phyloP scores from a whole-genome alignment of 2,113 vertebrate genomes.

The Erythrolamprus reginae region DNA sequence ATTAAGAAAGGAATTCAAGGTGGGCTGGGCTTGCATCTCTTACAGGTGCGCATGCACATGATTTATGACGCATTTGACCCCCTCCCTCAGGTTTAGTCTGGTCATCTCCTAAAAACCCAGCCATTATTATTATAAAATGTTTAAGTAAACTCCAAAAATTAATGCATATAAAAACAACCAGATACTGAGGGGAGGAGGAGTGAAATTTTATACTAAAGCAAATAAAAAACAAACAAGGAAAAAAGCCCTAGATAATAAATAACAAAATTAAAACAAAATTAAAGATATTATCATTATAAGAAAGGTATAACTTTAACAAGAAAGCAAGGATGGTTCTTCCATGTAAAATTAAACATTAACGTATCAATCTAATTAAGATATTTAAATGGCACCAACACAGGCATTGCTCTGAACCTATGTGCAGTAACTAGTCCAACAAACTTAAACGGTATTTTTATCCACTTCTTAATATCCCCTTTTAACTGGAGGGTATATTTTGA shows the following conservation, averaged over 20 bases:
- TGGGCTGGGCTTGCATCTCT: neutral
- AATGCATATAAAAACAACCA: neutral
- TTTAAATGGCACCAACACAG: neutral
- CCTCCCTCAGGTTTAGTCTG: neutral
- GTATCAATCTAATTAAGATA: neutral
- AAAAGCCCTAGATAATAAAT: neutral
- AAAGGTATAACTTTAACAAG: neutral
- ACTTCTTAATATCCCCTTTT: neutral
- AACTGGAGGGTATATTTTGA: neutral
- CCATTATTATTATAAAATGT: neutral
- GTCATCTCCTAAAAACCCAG: neutral
- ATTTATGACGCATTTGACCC: neutral
- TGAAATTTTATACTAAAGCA: neutral
- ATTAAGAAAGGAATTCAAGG: neutral
- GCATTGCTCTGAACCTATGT: neutral
- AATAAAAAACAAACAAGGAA: neutral
- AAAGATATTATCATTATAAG: neutral
- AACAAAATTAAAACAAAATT: neutral
- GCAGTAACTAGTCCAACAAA: neutral
- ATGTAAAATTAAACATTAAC: neutral
- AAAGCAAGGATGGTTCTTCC: neutral
- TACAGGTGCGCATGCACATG: accelerated
- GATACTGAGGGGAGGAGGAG: neutral
- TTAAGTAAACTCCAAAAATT: neutral
- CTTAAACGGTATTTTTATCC: neutral